These are phyloP conservation scores for Hemiscyllium ocellatum DNA, from an alignment of 2,113 vertebrate species.

Conservation along the genomic window DNA sequence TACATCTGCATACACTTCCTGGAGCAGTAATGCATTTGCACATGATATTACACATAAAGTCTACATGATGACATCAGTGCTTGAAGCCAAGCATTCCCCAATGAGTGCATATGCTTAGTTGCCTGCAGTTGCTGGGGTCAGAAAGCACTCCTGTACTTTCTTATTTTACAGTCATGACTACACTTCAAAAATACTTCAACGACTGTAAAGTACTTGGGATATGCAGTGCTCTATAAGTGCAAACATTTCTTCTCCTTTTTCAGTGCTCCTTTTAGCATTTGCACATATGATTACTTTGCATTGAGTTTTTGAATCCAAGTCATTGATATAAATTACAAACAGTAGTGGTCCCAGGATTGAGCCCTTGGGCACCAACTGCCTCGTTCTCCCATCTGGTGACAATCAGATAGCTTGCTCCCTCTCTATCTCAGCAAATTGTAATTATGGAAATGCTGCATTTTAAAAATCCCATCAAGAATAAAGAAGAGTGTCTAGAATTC, in stretches of 20 bases:
- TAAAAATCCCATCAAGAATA: background rate
- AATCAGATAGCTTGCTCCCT: background rate
- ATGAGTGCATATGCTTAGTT: no score
- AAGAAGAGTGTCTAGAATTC: background rate
- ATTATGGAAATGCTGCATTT: constrained; percentile 13
- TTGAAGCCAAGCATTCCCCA: no score
- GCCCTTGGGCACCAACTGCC: background rate
- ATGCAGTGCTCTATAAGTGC: background rate
- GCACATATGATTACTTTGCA: background rate
- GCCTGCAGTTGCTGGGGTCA: no score
- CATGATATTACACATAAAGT: no score
- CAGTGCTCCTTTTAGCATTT: background rate
- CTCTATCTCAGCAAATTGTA: background rate
- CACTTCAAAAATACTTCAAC: no score
- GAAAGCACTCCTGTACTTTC: no score
- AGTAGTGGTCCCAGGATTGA: background rate
- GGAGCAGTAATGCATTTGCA: no score
- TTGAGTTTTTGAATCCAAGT: background rate
- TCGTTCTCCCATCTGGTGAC: constrained; percentile 5
- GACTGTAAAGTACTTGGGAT: background rate
- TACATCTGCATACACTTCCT: no score
- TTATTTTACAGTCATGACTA: no score
- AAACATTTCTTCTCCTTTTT: background rate
- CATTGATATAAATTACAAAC: constrained; percentile 12
- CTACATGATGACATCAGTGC: no score